A percentile compares a stretch with the other conserved stretches of the same genome.
These are phyloP conservation scores for Camelus bactrianus DNA, from an alignment of 2,113 vertebrate genomes.

Conservation along the genomic window DNA sequence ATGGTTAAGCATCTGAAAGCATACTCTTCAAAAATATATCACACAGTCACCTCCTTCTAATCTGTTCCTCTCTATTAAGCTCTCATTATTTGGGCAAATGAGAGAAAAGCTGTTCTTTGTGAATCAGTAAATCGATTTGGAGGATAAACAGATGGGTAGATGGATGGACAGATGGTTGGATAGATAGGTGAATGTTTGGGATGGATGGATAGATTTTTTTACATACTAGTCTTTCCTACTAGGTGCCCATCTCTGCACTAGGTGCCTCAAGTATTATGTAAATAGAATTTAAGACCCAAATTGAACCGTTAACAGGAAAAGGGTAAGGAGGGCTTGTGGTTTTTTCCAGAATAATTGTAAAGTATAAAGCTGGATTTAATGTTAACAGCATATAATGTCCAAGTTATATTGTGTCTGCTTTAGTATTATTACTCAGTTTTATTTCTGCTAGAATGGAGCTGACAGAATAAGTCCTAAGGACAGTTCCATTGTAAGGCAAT, in stretches of 20 bases:
- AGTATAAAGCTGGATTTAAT: slow-evolving; percentile 17
- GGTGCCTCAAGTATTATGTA: not conserved
- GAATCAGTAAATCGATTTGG: not conserved
- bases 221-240: not conserved
- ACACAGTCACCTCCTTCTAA: not conserved
- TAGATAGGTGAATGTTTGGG: not conserved
- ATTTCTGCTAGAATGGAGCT: slow-evolving; percentile 22
- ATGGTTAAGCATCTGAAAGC: slow-evolving; percentile 24
- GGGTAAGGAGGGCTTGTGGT: not conserved
- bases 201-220: not conserved
- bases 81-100: slow-evolving; percentile 5
- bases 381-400: not conserved
- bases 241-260: not conserved
- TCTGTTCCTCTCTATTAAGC: slow-evolving; percentile 16
- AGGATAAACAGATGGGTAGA: not conserved
- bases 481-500: too few relatives aligned
- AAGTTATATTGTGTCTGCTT: not conserved
- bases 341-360: slow-evolving; percentile 5
- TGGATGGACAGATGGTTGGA: not conserved
- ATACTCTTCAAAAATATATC: not conserved
- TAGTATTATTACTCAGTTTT: not conserved
- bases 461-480: not conserved
- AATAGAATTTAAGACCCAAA: slow-evolving; percentile 12
- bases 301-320: slow-evolving; percentile 35
- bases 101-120: slow-evolving; percentile 34